These are phyloP conservation scores for Drosophila hydei DNA, from an alignment of 1,140 invertebrate species.

Conservation along the genomic window DNA sequence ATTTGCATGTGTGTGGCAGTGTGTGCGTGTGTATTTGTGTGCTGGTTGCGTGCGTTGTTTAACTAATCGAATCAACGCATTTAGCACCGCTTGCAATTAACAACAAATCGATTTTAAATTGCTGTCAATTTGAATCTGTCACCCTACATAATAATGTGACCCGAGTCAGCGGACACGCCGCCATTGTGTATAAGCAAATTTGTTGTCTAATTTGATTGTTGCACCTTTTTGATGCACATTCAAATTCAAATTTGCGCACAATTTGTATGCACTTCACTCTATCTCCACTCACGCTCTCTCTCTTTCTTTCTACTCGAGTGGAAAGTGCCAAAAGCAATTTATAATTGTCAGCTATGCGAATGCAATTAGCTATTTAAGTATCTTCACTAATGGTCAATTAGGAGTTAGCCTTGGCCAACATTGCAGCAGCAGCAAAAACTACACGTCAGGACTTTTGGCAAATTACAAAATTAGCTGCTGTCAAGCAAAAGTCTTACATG, in stretches of 20 bases:
- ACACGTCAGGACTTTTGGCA: conserved; percentile 39
- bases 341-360: conserved; percentile 75
- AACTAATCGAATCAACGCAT: conserved; percentile 55
- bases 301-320: neutral
- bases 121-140: conserved; percentile 32
- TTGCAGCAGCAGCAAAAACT: conserved; percentile 19
- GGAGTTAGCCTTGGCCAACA: conserved; percentile 33
- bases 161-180: neutral
- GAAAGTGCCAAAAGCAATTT: conserved; percentile 64
- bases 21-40: neutral
- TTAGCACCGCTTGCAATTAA: conserved; percentile 61
- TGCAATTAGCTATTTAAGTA: conserved; percentile 69
- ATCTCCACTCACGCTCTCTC: neutral
- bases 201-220: conserved; percentile 31
- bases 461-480: conserved; percentile 44
- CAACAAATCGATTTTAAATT: conserved; percentile 59
- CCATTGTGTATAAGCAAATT: conserved; percentile 25
- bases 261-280: conserved; percentile 1
- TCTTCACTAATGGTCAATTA: conserved; percentile 70
- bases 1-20: neutral
- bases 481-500: conserved; percentile 8
- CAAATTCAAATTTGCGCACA: conserved; percentile 19
- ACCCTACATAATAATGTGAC: conserved; percentile 11
- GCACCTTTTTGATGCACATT: conserved; percentile 30
- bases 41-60: conserved; percentile 1